Conservation (phyloP, 37 sponge, comb jelly and placozoan species). For the Haliclona indistincta region DNA sequence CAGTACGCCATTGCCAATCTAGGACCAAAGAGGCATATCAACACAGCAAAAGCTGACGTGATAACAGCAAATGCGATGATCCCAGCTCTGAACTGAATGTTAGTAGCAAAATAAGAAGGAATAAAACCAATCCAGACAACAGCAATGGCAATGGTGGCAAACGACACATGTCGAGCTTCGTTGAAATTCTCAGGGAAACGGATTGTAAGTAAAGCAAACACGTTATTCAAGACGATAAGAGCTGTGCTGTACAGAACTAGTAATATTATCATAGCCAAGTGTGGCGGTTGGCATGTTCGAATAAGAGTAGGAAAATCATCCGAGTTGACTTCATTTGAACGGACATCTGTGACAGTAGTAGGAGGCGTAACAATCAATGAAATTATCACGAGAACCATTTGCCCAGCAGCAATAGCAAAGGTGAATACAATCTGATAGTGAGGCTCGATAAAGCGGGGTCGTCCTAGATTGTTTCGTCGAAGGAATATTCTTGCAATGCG, state of each 20-base stretch:
- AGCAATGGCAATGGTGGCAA: conserved; percentile 36
- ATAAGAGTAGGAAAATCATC: conserved; percentile 26
- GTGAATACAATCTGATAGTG: conserved; percentile 52
- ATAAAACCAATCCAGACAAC: conserved; percentile 52
- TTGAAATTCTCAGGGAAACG: conserved; percentile 59
- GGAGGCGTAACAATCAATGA: conserved; percentile 19
- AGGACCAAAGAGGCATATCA: conserved; percentile 35
- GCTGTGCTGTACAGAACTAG: conserved; percentile 22
- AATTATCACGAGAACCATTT: conserved; percentile 39
- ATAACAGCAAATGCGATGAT: conserved; percentile 22
- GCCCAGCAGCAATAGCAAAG: conserved; percentile 25
- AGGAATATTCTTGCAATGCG: conserved; percentile 59
- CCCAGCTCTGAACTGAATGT: conserved; percentile 31
- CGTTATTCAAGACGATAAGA: conserved; percentile 27
- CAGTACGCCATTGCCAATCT: conserved; percentile 57
- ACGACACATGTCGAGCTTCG: conserved; percentile 46
- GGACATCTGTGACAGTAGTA: neutral
- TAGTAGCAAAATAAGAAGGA: conserved; percentile 31
- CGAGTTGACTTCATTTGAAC: neutral
- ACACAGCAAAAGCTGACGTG: conserved; percentile 19
- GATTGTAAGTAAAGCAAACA: conserved; percentile 32
- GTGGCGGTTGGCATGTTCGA: conserved; percentile 28
- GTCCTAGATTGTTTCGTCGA: neutral
- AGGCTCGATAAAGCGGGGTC: conserved; percentile 16
- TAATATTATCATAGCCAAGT: conserved; percentile 18